Base-by-base conservation (phyloP, 2,113 vertebrate species). In the Archilochus colubris region DNA sequence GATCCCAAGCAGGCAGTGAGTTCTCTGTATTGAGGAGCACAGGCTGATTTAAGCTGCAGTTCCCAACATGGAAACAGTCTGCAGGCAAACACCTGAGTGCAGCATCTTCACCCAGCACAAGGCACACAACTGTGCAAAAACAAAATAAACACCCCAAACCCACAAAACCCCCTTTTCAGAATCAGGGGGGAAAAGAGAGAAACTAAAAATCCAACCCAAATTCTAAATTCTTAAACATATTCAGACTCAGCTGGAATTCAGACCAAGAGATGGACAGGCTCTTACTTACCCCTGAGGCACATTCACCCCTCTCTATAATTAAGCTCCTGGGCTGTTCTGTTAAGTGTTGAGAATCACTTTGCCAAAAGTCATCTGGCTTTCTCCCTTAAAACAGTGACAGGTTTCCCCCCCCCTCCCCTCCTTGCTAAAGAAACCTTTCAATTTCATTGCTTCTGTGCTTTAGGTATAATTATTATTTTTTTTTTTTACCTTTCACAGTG, bases 311-410 rank as follows among this genome's bases (percentile, higher is more conserved):
- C 97, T 95, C 54, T 93, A 90, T 97, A 98, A 98, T 98, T 98
- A 97, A 97, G 97, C 97, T 97, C 94, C 97, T 64, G 95, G 97
- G 97, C 58, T 97, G 95, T 97, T 98, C 97, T 97, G 97, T 98
- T 97, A 96, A 96, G 89, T 77, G 86, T 95, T 94, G 92, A 94
- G 97, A 97, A 97, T 95, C 96, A 95, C 89, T 97, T 97, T 97
- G 97, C 96, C 97, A 96, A 96, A 98, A 98, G 97, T 98, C 96
- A 96, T 98, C 96, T 97, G 91, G 95, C 91, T 97, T 97, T 97
- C 96, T 96, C 94, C 76, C 88, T 97, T 97, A 97, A 96, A 97
- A 97, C 93, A 97, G 81, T 97, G 96, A 97, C 90, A 95, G 93
- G 88, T 95, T 96, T 94, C 72, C 48, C 27, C 58, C 92, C 40